These are phyloP conservation scores for Psittacula derbiana DNA, from an alignment of 2,797 vertebrate species.

Conservation along the genomic window DNA sequence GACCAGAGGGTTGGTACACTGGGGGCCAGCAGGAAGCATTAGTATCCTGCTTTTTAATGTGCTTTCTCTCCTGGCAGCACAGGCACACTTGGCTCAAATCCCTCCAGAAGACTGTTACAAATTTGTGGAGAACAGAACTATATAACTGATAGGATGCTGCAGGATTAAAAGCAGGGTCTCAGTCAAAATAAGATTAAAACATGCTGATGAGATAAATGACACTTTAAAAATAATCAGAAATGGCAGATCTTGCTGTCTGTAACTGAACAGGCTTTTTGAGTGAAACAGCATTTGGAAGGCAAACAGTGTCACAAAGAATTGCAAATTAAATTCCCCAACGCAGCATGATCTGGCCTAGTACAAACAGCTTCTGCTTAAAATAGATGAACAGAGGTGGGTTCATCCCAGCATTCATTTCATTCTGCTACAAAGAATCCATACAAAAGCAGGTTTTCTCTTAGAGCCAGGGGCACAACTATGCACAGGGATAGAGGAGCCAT, in stretches of 20 bases:
- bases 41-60: not conserved
- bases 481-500: not conserved
- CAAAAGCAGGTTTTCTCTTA: not conserved
- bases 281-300: not conserved
- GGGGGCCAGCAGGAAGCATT: not conserved
- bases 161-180: not conserved
- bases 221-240: not conserved
- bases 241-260: not conserved
- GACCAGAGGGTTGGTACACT: not conserved
- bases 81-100: not conserved
- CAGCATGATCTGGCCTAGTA: slow-evolving; percentile 34
- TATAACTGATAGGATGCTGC: not conserved
- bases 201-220: not conserved
- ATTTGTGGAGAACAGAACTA: not conserved
- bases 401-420: slow-evolving; percentile 5
- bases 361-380: slow-evolving; percentile 45
- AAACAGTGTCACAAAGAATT: slow-evolving; percentile 26
- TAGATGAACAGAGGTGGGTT: slow-evolving; percentile 32
- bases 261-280: not conserved
- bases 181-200: not conserved
- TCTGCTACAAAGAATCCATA: slow-evolving; percentile 29
- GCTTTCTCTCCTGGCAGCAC: not conserved
- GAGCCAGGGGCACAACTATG: not conserved
- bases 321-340: slow-evolving; percentile 55
- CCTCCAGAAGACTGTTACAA: not conserved